Conservation (phyloP, 2,888 invertebrate genomes). For the Lasioglossum marginatum region DNA sequence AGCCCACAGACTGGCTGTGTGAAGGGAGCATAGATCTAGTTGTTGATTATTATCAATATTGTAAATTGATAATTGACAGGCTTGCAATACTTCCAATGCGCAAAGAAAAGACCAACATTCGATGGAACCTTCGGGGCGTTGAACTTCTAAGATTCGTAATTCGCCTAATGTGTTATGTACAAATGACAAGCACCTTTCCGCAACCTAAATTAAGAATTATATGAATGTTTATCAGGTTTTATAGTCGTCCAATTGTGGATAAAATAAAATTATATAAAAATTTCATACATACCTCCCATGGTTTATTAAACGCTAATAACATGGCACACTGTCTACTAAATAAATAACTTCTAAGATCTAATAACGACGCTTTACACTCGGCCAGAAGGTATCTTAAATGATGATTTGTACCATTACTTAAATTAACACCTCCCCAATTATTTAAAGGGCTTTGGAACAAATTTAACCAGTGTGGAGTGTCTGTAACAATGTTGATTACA, state of each 20-base stretch:
- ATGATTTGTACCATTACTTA: constrained; percentile 87
- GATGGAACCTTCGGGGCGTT: constrained; percentile 92
- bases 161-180: constrained; percentile 96
- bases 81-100: constrained; percentile 94
- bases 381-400: constrained; percentile 83
- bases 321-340: constrained; percentile 97
- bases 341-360: constrained; percentile 97
- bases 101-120: constrained; percentile 97
- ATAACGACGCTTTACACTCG: constrained; percentile 88
- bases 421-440: constrained; percentile 90
- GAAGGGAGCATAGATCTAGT: constrained; percentile 90
- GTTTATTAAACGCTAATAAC: constrained; percentile 89
- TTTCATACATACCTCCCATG: constrained; percentile 90
- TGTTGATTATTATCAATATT: constrained; percentile 87
- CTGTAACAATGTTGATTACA: constrained; percentile 82
- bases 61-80: constrained; percentile 89
- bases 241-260: background rate
- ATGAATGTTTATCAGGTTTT: constrained; percentile 15
- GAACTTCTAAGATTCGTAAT: constrained; percentile 91
- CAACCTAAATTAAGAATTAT: constrained; percentile 86
- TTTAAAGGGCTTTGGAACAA: constrained; percentile 92
- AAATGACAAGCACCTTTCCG: constrained; percentile 94
- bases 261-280: constrained; percentile 2
- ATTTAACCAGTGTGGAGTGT: constrained; percentile 93
- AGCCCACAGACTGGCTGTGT: constrained; percentile 94